Percentiles rank a stretch among this genome's conserved stretches.
phyloP scores from a whole-genome alignment of 2,888 invertebrate genomes.

The Drosophila nr. medialis region DNA sequence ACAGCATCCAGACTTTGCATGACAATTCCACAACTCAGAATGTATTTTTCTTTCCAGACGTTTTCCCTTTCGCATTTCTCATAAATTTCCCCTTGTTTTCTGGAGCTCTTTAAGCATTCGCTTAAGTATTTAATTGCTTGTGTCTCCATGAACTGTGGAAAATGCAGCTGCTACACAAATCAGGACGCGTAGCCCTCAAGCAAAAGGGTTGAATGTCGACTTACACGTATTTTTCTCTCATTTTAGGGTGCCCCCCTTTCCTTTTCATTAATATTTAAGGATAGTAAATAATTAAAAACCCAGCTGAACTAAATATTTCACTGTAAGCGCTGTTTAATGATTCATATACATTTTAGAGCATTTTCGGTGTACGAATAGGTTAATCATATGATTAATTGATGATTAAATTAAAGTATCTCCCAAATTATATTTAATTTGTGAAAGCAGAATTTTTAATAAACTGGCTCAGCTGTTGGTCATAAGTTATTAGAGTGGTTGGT shows the following conservation, averaged over 20 bases:
- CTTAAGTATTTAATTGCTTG: conserved; percentile 55
- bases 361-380: not conserved
- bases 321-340: not conserved
- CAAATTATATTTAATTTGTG: conserved; percentile 2
- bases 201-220: conserved; percentile 4
- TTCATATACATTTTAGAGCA: not conserved
- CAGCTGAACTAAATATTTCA: not conserved
- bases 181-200: not conserved
- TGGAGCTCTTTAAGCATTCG: conserved; percentile 18
- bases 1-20: conserved; percentile 17
- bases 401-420: not conserved
- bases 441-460: not conserved
- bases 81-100: conserved; percentile 10
- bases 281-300: not conserved
- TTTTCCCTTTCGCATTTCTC: conserved; percentile 26
- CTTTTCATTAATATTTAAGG: not conserved
- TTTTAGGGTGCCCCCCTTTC: not conserved
- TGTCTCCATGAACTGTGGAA: conserved; percentile 30
- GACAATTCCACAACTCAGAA: conserved; percentile 7
- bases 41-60: conserved; percentile 1
- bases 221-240: not conserved
- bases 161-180: conserved; percentile 1
- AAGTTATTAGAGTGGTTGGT: not conserved
- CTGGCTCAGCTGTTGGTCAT: not conserved
- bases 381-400: not conserved